Conservation (phyloP, 2,113 vertebrate genomes). For the Galeopterus variegatus region DNA sequence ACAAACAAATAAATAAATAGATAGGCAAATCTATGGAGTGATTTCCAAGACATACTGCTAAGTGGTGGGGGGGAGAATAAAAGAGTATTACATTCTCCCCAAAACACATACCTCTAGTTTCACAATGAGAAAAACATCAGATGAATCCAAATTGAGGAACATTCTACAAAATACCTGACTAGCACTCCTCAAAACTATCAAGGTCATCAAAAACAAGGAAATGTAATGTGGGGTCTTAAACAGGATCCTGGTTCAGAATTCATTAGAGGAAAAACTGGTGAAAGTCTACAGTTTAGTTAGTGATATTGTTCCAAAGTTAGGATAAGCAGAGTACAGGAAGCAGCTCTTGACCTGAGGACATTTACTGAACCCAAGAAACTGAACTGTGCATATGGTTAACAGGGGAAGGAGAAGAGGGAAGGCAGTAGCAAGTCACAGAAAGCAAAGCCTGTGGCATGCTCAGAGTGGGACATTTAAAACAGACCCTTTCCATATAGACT, state of each 20-base stretch:
- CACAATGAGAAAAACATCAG: neutral
- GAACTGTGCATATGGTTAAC: neutral
- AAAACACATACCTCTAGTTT: neutral
- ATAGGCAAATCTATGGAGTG: neutral
- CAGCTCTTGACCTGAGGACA: neutral
- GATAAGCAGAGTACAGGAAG: neutral
- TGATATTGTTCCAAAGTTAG: neutral
- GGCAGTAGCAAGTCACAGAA: neutral
- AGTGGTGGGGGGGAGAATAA: neutral
- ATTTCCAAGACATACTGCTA: constrained; percentile 7
- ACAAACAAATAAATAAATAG: neutral
- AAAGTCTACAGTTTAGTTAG: constrained; percentile 4
- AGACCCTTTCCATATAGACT: neutral
- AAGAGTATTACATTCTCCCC: neutral
- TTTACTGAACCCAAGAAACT: neutral
- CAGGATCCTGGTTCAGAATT: neutral
- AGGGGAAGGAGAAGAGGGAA: neutral
- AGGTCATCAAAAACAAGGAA: neutral
- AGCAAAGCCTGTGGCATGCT: neutral
- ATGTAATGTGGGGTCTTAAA: neutral
- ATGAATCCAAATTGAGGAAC: neutral
- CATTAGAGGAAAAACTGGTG: neutral
- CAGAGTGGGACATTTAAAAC: neutral
- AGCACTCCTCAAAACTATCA: constrained; percentile 36
- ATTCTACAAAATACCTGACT: neutral